Evolutionary conservation across 2,888 invertebrate genomes (phyloP), one percentile per base, ranked within the genome.

Genomic region (Magallana nippona): DNA sequence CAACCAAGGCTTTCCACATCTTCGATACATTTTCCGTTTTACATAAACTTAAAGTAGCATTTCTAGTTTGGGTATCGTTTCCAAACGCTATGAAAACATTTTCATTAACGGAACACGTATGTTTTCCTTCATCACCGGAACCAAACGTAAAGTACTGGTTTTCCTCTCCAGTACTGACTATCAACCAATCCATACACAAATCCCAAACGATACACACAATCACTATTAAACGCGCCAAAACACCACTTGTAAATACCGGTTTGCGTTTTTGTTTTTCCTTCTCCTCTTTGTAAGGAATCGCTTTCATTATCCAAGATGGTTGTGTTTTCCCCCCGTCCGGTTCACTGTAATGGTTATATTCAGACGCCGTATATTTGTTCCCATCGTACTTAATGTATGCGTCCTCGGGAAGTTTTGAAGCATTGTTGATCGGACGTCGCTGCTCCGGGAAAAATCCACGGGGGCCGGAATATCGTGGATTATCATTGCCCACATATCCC

Each of bases 151-250:
- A 55, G n/a, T 22, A 27, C 15, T 13, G 8, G 10, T 60, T 19
- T n/a, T 19, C 0, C 19, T 60, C 11, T 17, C 79, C 82, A 3
- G 82, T 32, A 27, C 60, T 56, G 10, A 79, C 79, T 11, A 86
- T 10, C 10, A 84, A 32, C 85, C 85, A 86, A 57, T 86, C 84
- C 55, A 80, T 84, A 5, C 79, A 58, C 10, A 86, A 80, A 78
- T 86, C 85, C 85, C 85, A 86, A 57, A 84, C 57, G 19, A 83
- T 60, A 2, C 83, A 58, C 55, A 79, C 63, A 22, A 84, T 82
- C 8, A 82, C 71, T 10, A 84, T n/a, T 11, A 84, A 57, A 10
- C 84, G 78, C 58, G 81, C 71, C 55, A 62, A 11, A 55, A 81
- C 32, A 10, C n/a, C 19, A 11, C 13, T n/a, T n/a, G 55, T 82